These are phyloP conservation scores for Autographa pulchrina DNA, from an alignment of 2,888 invertebrate genomes.

Conservation along the genomic window DNA sequence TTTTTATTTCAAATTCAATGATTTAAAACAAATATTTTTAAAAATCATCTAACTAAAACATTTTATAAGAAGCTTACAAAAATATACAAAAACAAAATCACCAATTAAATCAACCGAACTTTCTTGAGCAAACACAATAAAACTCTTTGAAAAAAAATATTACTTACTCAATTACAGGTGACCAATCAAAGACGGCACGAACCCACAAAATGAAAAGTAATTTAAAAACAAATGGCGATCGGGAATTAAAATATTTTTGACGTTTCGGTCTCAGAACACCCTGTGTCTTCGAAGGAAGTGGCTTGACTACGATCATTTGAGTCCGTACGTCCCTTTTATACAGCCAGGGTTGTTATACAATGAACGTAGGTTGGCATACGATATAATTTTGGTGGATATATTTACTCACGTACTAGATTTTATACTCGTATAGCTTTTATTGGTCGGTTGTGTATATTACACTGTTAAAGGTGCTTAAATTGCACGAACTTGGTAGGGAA, in stretches of 20 bases:
- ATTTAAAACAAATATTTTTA: too few relatives aligned
- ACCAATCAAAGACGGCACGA: constrained; percentile 57
- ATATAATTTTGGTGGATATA: constrained; percentile 25
- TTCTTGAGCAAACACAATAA: constrained; percentile 24
- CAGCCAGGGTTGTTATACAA: constrained; percentile 62
- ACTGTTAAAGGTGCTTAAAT: neutral
- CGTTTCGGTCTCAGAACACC: constrained; percentile 49
- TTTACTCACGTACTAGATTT: constrained; percentile 25
- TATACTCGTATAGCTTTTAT: constrained; percentile 6
- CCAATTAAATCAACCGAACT: constrained; percentile 5
- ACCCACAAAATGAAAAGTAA: constrained; percentile 57
- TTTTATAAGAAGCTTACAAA: neutral
- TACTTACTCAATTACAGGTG: constrained; percentile 50
- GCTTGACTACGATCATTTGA: constrained; percentile 68
- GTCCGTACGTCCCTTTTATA: constrained; percentile 66
- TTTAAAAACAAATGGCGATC: constrained; percentile 56
- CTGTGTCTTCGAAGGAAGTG: constrained; percentile 61
- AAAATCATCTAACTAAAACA: neutral
- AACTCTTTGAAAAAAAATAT: constrained; percentile 31
- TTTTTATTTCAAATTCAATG: too few relatives aligned
- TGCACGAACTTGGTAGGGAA: too few relatives aligned
- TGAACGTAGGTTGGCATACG: constrained; percentile 49
- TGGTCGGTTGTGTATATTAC: neutral
- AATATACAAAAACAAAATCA: neutral
- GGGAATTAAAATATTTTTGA: constrained; percentile 42